Evolutionary conservation across 2,888 invertebrate genomes (phyloP).

Genomic region (Enoplolaimus lenunculus): DNA sequence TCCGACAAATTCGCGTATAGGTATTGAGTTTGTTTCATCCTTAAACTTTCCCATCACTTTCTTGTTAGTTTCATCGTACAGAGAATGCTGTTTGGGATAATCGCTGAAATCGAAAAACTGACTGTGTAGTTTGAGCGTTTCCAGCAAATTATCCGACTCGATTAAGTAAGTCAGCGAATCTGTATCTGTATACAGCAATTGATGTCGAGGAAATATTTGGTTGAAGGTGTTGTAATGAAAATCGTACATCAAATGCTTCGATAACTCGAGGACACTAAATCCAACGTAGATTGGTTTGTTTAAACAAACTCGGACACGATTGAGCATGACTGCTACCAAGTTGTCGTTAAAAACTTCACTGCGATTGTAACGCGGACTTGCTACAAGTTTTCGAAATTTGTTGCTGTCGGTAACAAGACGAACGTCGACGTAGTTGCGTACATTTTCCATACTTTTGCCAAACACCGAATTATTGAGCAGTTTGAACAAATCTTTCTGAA

Average conservation of each 20-base stretch:
- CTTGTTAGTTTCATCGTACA: neutral
- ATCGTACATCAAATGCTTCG: constrained; percentile 4
- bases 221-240: constrained; percentile 11
- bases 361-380: neutral
- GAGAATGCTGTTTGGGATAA: neutral
- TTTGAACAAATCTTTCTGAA: constrained; percentile 1
- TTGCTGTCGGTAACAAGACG: neutral
- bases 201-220: neutral
- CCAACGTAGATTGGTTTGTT: constrained; percentile 9
- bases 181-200: neutral
- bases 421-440: neutral
- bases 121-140: neutral
- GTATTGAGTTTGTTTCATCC: neutral
- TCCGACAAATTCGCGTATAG: neutral
- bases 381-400: constrained; percentile 1
- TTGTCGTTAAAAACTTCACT: neutral
- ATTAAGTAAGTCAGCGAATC: neutral
- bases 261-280: constrained; percentile 3
- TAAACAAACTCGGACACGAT: neutral
- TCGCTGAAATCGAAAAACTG: neutral
- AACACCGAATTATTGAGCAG: constrained; percentile 6
- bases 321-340: constrained; percentile 4
- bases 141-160: neutral
- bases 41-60: constrained; percentile 1
- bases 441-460: constrained; percentile 10